Conservation (phyloP, 2,888 invertebrate species). For the Cataglyphis altisquamis region DNA sequence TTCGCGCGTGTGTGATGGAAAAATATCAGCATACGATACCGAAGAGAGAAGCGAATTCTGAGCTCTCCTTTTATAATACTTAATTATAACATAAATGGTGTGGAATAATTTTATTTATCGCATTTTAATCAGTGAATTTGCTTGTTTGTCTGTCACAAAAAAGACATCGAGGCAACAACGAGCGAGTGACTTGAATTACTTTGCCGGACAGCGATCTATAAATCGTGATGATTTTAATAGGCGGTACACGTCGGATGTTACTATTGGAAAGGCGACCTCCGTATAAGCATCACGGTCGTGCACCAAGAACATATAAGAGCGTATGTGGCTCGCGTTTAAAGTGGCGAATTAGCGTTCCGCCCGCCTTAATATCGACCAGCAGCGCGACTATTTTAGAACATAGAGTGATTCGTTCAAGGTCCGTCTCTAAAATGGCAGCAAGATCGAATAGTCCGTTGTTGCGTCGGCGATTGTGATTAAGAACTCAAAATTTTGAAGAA, state of each 20-base stretch:
- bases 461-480: conserved; percentile 45
- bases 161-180: conserved; percentile 11
- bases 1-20: background rate
- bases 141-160: background rate
- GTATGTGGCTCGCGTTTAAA: conserved; percentile 78
- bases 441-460: conserved; percentile 26
- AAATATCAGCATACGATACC: background rate
- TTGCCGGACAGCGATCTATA: conserved; percentile 59
- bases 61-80: background rate
- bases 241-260: conserved; percentile 78
- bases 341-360: conserved; percentile 74
- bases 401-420: conserved; percentile 63
- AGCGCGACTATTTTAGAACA: conserved; percentile 62
- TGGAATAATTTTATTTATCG: background rate
- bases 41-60: background rate
- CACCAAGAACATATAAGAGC: conserved; percentile 67
- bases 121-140: background rate
- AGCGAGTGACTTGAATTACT: conserved; percentile 50
- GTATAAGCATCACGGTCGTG: conserved; percentile 76
- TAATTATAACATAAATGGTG: background rate
- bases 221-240: conserved; percentile 62
- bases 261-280: conserved; percentile 75
- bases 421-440: conserved; percentile 47
- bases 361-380: conserved; percentile 63
- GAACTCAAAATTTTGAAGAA: conserved; percentile 5